phyloP scores from a whole-genome alignment of 2,797 vertebrate genomes.

The Enteromius argenteus region DNA sequence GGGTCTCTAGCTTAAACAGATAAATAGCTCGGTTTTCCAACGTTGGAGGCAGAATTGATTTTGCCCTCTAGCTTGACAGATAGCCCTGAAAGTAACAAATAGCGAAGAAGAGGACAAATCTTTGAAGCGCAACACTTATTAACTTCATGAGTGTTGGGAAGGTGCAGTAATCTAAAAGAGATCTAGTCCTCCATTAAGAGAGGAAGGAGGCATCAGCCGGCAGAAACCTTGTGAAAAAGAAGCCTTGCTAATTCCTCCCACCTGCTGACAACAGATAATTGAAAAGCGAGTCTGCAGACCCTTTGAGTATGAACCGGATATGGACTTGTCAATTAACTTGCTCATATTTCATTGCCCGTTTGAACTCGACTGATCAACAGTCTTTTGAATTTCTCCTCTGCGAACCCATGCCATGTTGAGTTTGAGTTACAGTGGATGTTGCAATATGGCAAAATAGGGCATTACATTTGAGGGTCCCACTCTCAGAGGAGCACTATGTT shows the following conservation, averaged over 20 bases:
- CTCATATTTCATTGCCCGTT: conserved; percentile 52
- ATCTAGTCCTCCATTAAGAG: conserved; percentile 57
- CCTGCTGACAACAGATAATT: conserved; percentile 59
- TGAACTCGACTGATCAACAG: conserved; percentile 49
- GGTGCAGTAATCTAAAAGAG: conserved; percentile 58
- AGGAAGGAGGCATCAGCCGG: conserved; percentile 34
- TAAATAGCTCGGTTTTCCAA: conserved; percentile 56
- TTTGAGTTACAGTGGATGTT: conserved; percentile 12
- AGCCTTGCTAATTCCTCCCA: conserved; percentile 25
- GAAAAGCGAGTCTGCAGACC: conserved; percentile 48
- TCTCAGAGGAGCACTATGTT: conserved; percentile 56
- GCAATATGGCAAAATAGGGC: conserved; percentile 50
- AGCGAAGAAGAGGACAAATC: conserved; percentile 56
- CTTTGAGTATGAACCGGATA: conserved; percentile 44
- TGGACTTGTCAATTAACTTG: conserved; percentile 27
- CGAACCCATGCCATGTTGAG: neutral
- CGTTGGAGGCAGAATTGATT: conserved; percentile 62
- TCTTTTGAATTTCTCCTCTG: conserved; percentile 25
- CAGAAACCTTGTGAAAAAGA: conserved; percentile 23
- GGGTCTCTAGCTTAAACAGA: conserved; percentile 53
- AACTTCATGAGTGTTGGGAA: conserved; percentile 58
- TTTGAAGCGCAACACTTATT: conserved; percentile 56
- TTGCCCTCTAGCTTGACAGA: conserved; percentile 58
- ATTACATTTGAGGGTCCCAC: conserved; percentile 43
- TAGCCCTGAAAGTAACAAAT: conserved; percentile 55